A percentile compares a stretch with the other conserved stretches of the same genome.
phyloP scores from a whole-genome alignment of 2,888 invertebrate species.

The Xanthia togata region DNA sequence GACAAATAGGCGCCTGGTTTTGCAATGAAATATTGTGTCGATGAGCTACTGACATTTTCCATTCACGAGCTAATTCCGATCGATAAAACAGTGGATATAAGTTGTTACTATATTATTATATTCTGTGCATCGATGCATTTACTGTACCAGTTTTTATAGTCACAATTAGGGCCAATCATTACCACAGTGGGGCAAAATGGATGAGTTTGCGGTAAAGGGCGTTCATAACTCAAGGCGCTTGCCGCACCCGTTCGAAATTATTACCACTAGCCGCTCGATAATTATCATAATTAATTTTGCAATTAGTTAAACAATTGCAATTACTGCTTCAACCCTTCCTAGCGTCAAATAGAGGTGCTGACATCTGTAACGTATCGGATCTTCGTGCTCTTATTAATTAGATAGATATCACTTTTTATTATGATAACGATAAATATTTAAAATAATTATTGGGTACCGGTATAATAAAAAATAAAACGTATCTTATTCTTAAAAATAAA shows the following conservation, averaged over 20 bases:
- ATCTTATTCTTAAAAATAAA: background rate
- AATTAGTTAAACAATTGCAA: constrained; percentile 65
- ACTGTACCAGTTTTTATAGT: constrained; percentile 64
- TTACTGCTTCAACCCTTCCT: constrained; percentile 49
- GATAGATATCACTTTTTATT: constrained; percentile 5
- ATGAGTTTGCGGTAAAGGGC: constrained; percentile 67
- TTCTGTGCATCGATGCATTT: constrained; percentile 60
- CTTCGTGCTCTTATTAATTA: constrained; percentile 47
- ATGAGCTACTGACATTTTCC: constrained; percentile 41
- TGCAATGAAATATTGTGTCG: constrained; percentile 35
- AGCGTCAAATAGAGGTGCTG: constrained; percentile 54
- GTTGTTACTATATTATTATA: constrained; percentile 45
- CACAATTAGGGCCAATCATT: constrained; percentile 61
- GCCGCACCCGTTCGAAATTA: constrained; percentile 63
- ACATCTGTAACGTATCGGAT: constrained; percentile 43
- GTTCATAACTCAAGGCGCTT: constrained; percentile 65
- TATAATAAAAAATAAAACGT: constrained; percentile 9
- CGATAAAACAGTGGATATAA: constrained; percentile 43
- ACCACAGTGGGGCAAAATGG: constrained; percentile 61
- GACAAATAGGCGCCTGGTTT: constrained; percentile 28
- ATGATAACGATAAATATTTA: background rate
- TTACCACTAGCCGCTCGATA: constrained; percentile 55
- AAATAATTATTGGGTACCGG: background rate
- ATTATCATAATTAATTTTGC: constrained; percentile 68
- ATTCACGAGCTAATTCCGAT: constrained; percentile 46